Evolutionary conservation across 2,888 invertebrate species (phyloP).

Genomic region (Hartigia nigra): DNA sequence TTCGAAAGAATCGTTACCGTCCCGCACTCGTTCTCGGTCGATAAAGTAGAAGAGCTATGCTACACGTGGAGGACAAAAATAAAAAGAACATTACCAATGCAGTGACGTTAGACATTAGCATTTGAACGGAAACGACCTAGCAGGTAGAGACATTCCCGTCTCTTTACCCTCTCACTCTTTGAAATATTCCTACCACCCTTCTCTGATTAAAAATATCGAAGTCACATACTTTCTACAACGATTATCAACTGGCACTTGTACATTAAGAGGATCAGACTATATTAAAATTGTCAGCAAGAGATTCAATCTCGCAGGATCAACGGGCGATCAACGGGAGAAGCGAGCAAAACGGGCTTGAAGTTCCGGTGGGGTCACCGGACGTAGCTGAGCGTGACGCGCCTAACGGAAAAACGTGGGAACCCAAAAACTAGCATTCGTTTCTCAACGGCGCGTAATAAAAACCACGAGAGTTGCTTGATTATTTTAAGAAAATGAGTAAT

Average conservation of each 20-base stretch:
- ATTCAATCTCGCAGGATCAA: background rate
- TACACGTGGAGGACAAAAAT: background rate
- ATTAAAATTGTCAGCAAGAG: background rate
- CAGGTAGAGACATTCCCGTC: background rate
- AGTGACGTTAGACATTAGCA: slow-evolving; percentile 2
- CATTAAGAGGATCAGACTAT: background rate
- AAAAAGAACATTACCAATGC: background rate
- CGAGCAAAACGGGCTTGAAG: slow-evolving; percentile 49
- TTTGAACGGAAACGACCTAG: background rate
- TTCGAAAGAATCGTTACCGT: background rate
- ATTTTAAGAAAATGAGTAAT: background rate
- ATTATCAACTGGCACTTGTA: background rate
- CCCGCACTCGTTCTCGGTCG: background rate
- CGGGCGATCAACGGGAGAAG: background rate
- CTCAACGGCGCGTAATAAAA: background rate
- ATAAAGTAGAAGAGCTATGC: background rate
- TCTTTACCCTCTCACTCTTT: background rate
- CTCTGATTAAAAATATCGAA: background rate
- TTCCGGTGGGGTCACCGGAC: slow-evolving; percentile 64
- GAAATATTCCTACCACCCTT: background rate
- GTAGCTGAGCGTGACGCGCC: slow-evolving; percentile 56
- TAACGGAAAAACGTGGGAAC: slow-evolving; percentile 67
- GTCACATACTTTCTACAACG: slow-evolving; percentile 1
- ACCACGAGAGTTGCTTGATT: background rate
- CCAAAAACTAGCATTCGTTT: slow-evolving; percentile 15